phyloP scores from a whole-genome alignment of 2,888 invertebrate species.

The Machimus atricapillus region DNA sequence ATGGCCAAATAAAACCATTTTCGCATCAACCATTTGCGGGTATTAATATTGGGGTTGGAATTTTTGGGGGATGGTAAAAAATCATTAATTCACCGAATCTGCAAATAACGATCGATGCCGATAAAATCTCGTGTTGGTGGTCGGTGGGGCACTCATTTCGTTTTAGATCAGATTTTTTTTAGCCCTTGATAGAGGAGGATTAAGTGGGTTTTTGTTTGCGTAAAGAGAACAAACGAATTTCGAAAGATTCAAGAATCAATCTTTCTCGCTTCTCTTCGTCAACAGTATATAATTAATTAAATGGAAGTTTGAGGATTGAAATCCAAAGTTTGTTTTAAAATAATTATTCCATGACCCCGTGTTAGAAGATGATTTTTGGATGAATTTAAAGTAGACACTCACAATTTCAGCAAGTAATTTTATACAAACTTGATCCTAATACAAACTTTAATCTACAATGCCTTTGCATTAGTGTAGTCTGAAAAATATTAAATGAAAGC shows the following conservation, averaged over 20 bases:
- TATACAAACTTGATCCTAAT: not conserved
- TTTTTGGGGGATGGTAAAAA: conserved; percentile 10
- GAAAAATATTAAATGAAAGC: no score
- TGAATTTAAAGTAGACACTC: not conserved
- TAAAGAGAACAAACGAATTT: not conserved
- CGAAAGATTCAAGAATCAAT: not conserved
- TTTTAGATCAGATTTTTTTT: not conserved
- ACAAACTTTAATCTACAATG: not conserved
- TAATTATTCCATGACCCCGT: not conserved
- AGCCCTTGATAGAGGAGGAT: not conserved
- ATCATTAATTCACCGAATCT: not conserved
- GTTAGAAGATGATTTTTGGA: not conserved
- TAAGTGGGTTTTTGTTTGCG: not conserved
- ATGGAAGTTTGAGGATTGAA: not conserved
- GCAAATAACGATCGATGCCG: not conserved
- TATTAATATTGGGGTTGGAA: not conserved
- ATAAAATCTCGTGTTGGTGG: not conserved
- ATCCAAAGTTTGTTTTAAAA: not conserved
- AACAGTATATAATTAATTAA: not conserved
- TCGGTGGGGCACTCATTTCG: not conserved
- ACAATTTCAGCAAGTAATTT: not conserved
- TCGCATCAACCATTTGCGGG: not conserved
- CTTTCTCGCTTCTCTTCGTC: not conserved
- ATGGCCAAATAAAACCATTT: not conserved
- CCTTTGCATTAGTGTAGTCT: not conserved